Evolutionary conservation across 2,113 vertebrate species (phyloP).

Genomic region (Butastur rufipennis): DNA sequence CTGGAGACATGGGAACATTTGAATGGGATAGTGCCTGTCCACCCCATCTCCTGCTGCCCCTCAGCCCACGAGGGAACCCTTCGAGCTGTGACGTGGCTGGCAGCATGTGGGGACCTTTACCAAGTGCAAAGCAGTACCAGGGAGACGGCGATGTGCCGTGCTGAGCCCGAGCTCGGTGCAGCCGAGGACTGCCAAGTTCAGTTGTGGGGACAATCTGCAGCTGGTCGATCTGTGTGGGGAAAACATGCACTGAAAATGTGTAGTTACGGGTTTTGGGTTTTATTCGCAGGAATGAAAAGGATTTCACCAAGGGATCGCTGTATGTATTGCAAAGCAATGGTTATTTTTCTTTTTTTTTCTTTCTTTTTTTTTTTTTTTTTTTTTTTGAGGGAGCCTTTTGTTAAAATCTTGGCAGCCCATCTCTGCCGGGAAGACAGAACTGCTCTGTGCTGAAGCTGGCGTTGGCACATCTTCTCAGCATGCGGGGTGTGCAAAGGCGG

Average conservation of each 20-base stretch:
- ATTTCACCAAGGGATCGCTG: not conserved
- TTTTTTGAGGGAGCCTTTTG: slow-evolving; percentile 42
- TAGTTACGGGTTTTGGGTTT: not conserved
- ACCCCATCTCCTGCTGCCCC: not conserved
- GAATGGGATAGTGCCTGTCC: not conserved
- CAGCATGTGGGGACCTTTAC: not conserved
- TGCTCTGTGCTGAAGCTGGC: slow-evolving; percentile 7
- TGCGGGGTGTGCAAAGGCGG: not conserved
- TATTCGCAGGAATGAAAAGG: not conserved
- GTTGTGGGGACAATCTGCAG: not conserved
- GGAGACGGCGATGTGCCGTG: rapidly evolving
- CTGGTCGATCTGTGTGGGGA: not conserved
- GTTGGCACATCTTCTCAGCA: not conserved
- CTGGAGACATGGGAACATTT: not conserved
- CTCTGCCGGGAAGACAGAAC: slow-evolving; percentile 35
- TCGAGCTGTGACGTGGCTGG: not conserved
- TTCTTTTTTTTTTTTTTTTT: not conserved
- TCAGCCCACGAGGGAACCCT: not conserved
- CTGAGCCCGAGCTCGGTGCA: not conserved
- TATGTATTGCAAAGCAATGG: not conserved
- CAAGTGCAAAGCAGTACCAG: not conserved
- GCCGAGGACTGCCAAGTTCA: not conserved
- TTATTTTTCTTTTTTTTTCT: not conserved
- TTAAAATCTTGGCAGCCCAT: slow-evolving; percentile 43
- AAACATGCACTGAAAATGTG: not conserved